phyloP scores from a whole-genome alignment of 2,113 vertebrate species.

The Corvus cornix region DNA sequence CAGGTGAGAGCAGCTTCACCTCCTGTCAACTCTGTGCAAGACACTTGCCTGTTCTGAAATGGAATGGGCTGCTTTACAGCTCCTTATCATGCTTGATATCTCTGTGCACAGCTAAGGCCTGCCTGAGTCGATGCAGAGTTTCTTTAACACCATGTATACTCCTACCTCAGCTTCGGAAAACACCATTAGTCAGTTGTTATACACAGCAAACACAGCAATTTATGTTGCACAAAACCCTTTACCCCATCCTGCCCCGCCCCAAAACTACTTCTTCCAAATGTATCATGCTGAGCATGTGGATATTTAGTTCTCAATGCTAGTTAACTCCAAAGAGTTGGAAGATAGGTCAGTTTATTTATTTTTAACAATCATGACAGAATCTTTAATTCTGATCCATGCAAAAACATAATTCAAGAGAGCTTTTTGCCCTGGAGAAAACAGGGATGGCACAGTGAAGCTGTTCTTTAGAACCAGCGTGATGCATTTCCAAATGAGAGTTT shows the following conservation, averaged over 20 bases:
- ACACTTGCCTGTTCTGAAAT: neutral
- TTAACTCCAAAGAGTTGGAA: neutral
- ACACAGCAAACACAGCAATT: neutral
- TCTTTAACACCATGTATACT: neutral
- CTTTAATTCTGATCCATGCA: neutral
- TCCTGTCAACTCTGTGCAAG: neutral
- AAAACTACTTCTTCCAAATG: neutral
- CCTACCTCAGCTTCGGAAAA: neutral
- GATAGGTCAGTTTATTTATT: neutral
- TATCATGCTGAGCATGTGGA: neutral
- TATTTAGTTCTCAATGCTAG: neutral
- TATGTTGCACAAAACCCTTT: neutral
- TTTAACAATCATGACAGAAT: neutral
- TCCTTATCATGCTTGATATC: neutral
- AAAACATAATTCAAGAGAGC: neutral
- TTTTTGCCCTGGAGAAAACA: neutral
- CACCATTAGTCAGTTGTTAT: neutral
- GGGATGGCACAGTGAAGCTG: neutral
- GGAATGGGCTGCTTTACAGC: neutral
- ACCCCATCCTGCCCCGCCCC: rapidly evolving
- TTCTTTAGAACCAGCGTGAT: neutral
- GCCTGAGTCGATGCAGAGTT: neutral
- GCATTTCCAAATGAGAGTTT: neutral
- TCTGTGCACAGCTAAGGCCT: neutral
- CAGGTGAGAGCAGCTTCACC: neutral